phyloP scores from a whole-genome alignment of 2,797 vertebrate genomes.

The Lophotriccus pileatus region DNA sequence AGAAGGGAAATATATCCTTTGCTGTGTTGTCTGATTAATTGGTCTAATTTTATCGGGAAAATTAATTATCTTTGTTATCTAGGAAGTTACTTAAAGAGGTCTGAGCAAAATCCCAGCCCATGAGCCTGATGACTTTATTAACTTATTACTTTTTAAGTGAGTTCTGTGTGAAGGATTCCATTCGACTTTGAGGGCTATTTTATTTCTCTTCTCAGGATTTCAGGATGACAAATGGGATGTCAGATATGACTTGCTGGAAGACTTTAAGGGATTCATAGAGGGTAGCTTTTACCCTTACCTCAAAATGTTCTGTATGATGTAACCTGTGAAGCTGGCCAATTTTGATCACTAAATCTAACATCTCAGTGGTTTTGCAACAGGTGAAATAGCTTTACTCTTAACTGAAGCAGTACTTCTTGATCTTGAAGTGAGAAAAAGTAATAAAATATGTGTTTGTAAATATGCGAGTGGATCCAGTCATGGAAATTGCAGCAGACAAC shows the following conservation, averaged over 20 bases:
- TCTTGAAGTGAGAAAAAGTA: not conserved
- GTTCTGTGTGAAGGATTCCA: constrained; percentile 35
- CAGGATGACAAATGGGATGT: constrained; percentile 38
- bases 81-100: constrained; percentile 60
- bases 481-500: not conserved
- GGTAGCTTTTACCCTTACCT: not conserved
- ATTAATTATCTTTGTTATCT: constrained; percentile 66
- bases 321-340: not conserved
- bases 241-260: constrained; percentile 1
- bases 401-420: not conserved
- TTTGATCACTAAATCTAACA: not conserved
- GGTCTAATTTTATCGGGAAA: constrained; percentile 73
- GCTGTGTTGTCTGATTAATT: constrained; percentile 67
- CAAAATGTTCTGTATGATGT: not conserved
- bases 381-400: not conserved
- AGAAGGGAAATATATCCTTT: constrained; percentile 53
- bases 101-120: constrained; percentile 29
- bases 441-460: not conserved
- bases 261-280: not conserved
- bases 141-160: constrained; percentile 58
- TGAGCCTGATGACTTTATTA: constrained; percentile 60
- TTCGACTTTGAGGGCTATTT: constrained; percentile 40
- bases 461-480: not conserved
- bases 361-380: not conserved
- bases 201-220: constrained; percentile 32